These are phyloP conservation scores for Ormia ochracea DNA, from an alignment of 2,888 invertebrate species.

Conservation along the genomic window DNA sequence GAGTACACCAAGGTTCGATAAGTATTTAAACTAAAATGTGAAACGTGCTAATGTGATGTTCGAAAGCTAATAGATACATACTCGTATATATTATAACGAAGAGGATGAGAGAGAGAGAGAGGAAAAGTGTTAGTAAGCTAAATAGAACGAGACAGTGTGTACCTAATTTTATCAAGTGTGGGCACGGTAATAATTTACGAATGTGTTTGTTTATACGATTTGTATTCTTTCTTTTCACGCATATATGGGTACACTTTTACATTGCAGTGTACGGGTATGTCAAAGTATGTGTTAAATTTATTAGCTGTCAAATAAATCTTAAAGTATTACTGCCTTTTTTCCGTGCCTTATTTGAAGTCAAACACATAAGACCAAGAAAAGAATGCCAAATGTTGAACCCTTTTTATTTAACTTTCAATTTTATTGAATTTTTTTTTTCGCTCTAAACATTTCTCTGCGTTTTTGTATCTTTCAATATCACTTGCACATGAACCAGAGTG, in stretches of 20 bases:
- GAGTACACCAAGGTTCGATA: conserved; percentile 52
- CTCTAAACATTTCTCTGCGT: not conserved
- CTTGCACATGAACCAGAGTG: not conserved
- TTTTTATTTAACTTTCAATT: conserved; percentile 43
- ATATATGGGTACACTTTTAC: not conserved
- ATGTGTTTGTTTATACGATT: conserved; percentile 31
- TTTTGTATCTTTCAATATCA: conserved; percentile 7
- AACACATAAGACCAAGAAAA: conserved; percentile 17
- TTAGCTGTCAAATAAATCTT: conserved; percentile 76
- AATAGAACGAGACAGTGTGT: too few relatives aligned
- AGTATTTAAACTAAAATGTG: conserved; percentile 62
- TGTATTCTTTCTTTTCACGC: not conserved
- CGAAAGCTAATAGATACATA: conserved; percentile 28
- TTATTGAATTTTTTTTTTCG: conserved; percentile 15
- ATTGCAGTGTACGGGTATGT: conserved; percentile 15
- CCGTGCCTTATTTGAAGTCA: conserved; percentile 44
- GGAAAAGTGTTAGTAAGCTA: too few relatives aligned
- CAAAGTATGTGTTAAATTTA: conserved; percentile 73
- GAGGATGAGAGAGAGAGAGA: too few relatives aligned
- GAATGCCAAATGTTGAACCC: conserved; percentile 32
- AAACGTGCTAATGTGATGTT: conserved; percentile 61
- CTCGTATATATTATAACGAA: too few relatives aligned
- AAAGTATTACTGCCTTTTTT: conserved; percentile 67
- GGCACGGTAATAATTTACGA: not conserved
- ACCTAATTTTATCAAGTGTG: not conserved